A percentile compares a stretch with the other conserved stretches of the same genome.
Conservation (phyloP, 2,888 invertebrate genomes). For the Tetheella fluctuosa region DNA sequence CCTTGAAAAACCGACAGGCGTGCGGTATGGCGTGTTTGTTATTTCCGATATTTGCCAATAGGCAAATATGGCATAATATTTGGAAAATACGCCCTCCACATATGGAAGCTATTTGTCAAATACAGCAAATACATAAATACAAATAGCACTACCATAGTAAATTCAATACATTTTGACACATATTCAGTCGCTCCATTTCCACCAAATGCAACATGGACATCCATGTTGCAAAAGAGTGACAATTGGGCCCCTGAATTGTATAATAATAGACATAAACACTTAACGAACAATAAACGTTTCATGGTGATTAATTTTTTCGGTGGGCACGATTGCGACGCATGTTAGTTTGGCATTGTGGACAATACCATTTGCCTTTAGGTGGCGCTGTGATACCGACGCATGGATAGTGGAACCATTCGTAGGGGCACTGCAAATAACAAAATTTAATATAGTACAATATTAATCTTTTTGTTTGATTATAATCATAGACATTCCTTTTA, state of each 20-base stretch:
- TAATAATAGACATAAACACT: background rate
- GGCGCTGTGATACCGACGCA: conserved; percentile 98
- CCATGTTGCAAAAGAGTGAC: background rate
- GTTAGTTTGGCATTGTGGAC: conserved; percentile 95
- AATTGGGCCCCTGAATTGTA: background rate
- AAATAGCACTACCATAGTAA: no score
- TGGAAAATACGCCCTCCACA: no score
- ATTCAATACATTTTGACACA: no score
- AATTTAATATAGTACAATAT: background rate
- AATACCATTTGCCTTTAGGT: conserved; percentile 99
- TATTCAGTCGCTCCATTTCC: no score
- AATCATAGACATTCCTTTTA: conserved; percentile 9
- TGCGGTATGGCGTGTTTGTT: no score
- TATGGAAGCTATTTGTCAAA: no score
- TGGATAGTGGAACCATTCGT: conserved; percentile 99
- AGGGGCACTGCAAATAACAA: conserved; percentile 90
- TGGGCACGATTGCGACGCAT: conserved; percentile 92
- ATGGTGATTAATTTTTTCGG: conserved; percentile 87
- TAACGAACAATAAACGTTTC: conserved; percentile 3
- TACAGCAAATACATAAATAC: no score
- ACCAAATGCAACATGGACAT: no score
- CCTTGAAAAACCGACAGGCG: no score
- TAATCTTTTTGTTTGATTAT: background rate
- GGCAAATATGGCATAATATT: no score
- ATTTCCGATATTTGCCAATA: no score